Conservation (phyloP, 1,140 invertebrate genomes). For the Neotoxoptera formosana region DNA sequence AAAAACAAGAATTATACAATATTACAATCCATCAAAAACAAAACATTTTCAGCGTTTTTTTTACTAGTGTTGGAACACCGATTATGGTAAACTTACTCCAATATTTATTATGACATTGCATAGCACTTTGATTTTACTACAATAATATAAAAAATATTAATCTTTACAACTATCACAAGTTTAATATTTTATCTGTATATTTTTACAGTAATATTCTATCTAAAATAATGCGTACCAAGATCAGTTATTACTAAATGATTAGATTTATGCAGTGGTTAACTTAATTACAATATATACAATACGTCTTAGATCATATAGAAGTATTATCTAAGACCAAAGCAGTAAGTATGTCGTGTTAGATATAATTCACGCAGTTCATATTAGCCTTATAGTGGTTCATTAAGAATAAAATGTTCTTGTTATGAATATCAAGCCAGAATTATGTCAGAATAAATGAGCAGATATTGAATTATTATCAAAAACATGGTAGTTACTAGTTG, state of each 20-base stretch:
- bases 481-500: no score
- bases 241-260: neutral
- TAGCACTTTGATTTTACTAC: neutral
- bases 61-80: neutral
- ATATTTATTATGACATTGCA: neutral
- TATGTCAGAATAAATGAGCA: neutral
- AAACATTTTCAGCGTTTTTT: neutral
- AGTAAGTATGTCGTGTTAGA: neutral
- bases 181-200: slow-evolving; percentile 13
- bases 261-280: neutral
- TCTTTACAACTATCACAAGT: neutral
- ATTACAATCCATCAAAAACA: neutral
- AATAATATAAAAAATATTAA: slow-evolving; percentile 20
- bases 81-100: neutral
- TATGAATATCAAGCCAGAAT: neutral
- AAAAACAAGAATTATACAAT: neutral
- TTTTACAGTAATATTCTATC: neutral
- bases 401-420: neutral
- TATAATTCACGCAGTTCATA: neutral
- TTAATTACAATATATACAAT: slow-evolving; percentile 1
- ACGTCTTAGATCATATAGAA: slow-evolving; percentile 4
- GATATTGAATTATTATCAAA: neutral
- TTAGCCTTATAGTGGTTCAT: neutral
- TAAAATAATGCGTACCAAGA: neutral
- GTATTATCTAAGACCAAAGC: neutral